A percentile compares a stretch with the other conserved stretches of the same genome.
Conservation (phyloP, 2,888 invertebrate genomes). For the Tinea pellionella region DNA sequence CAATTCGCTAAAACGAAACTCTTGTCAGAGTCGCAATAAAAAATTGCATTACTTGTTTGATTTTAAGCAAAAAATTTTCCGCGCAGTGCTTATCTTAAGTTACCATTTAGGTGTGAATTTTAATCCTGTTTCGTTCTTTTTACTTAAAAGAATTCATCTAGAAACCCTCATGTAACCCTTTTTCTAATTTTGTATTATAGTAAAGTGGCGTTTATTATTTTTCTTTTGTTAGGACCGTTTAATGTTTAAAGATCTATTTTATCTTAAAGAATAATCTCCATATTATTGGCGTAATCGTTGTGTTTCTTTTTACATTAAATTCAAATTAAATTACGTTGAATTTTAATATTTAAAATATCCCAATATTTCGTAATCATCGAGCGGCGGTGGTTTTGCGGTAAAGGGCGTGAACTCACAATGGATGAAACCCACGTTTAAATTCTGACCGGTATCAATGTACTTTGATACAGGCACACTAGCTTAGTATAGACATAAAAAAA, state of each 20-base stretch:
- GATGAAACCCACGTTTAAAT: too few relatives aligned
- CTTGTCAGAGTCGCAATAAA: background rate
- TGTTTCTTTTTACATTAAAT: too few relatives aligned
- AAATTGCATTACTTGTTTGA: constrained; percentile 5
- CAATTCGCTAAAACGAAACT: background rate
- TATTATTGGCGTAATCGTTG: too few relatives aligned
- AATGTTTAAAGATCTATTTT: background rate
- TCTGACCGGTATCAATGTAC: too few relatives aligned
- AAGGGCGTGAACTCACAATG: too few relatives aligned
- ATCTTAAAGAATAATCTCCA: too few relatives aligned
- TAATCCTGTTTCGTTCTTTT: constrained; percentile 36
- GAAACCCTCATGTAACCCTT: constrained; percentile 19
- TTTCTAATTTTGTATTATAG: constrained; percentile 22
- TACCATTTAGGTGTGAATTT: constrained; percentile 35
- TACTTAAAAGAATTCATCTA: constrained; percentile 19
- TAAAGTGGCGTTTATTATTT: constrained; percentile 25
- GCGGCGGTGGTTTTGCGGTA: too few relatives aligned
- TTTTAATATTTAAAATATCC: too few relatives aligned
- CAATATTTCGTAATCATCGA: too few relatives aligned
- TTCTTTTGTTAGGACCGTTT: background rate
- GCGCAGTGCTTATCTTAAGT: constrained; percentile 18
- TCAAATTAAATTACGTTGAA: too few relatives aligned
- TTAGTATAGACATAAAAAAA: too few relatives aligned
- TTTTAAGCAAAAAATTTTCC: constrained; percentile 21
- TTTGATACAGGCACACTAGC: too few relatives aligned